Conservation (phyloP, 2,797 vertebrate species). For the Anabacerthia variegaticeps region DNA sequence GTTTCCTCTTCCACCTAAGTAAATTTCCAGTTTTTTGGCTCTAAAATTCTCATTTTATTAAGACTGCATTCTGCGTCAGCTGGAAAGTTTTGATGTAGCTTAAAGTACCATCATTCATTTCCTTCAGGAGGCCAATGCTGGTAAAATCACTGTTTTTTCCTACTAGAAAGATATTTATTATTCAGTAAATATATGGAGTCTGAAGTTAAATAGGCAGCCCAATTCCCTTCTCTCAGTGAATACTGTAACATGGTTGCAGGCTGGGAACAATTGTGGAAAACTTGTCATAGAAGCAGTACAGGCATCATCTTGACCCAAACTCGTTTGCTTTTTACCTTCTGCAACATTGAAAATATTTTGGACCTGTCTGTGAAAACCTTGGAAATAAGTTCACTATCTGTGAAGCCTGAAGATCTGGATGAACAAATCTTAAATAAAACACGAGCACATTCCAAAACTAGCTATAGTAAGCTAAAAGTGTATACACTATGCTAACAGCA, state of each 20-base stretch:
- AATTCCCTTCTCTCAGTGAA: background rate
- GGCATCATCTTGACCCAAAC: slow-evolving; percentile 1
- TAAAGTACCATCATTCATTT: background rate
- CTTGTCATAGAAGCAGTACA: background rate
- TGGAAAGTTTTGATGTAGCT: slow-evolving; percentile 55
- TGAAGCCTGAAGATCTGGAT: slow-evolving; percentile 8
- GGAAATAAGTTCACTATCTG: slow-evolving; percentile 33
- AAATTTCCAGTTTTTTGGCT: slow-evolving; percentile 55
- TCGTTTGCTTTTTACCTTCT: slow-evolving; percentile 46
- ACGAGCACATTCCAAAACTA: background rate
- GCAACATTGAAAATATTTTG: slow-evolving; percentile 19
- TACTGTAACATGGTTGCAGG: background rate
- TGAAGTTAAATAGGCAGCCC: background rate
- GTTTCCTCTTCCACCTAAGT: slow-evolving; percentile 33
- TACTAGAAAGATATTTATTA: background rate
- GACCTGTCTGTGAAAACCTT: background rate
- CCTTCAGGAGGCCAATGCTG: background rate
- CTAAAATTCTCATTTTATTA: slow-evolving; percentile 48
- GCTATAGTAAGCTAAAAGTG: slow-evolving; percentile 13
- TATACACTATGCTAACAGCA: background rate
- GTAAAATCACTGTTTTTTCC: slow-evolving; percentile 21
- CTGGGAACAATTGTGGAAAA: background rate
- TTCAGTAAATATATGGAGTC: background rate
- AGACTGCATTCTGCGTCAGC: background rate
- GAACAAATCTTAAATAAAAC: slow-evolving; percentile 51